Evolutionary conservation across 2,888 invertebrate genomes (phyloP).

Genomic region (Phytoseiulus persimilis): DNA sequence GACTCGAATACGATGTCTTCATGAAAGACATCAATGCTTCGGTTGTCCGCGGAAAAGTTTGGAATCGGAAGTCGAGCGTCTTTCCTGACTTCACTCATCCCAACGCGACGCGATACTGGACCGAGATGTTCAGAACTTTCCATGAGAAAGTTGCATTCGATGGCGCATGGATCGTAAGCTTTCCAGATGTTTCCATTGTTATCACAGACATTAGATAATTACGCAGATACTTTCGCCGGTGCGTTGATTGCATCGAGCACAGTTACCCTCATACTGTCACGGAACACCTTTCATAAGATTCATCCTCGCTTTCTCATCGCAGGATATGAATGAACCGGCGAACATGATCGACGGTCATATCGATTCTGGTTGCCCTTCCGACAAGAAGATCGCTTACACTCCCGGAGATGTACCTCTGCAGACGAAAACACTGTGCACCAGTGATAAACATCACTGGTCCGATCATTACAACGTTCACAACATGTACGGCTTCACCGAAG

Average conservation of each 20-base stretch:
- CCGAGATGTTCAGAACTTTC: slow-evolving; percentile 61
- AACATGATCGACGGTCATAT: slow-evolving; percentile 63
- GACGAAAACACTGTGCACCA: slow-evolving; percentile 71
- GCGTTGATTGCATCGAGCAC: slow-evolving; percentile 46
- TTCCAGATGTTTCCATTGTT: no score
- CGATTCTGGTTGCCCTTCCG: slow-evolving; percentile 54
- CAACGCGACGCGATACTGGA: slow-evolving; percentile 63
- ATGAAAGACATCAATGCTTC: slow-evolving; percentile 60
- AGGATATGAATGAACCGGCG: slow-evolving; percentile 83
- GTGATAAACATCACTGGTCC: slow-evolving; percentile 62
- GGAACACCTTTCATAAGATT: no score
- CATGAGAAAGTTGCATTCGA: slow-evolving; percentile 62
- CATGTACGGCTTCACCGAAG: slow-evolving; percentile 66
- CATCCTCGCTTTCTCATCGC: background rate
- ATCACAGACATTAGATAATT: no score
- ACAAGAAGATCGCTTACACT: slow-evolving; percentile 58
- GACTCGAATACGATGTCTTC: slow-evolving; percentile 63
- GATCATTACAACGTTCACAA: slow-evolving; percentile 70
- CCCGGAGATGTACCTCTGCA: slow-evolving; percentile 55
- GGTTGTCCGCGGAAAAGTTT: slow-evolving; percentile 67
- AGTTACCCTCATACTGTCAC: no score
- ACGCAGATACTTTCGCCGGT: slow-evolving; percentile 12
- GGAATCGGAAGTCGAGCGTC: slow-evolving; percentile 63
- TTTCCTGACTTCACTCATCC: slow-evolving; percentile 71
- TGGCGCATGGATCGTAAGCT: slow-evolving; percentile 72